phyloP scores from a whole-genome alignment of 2,888 invertebrate genomes.

The Cenopis cana region DNA sequence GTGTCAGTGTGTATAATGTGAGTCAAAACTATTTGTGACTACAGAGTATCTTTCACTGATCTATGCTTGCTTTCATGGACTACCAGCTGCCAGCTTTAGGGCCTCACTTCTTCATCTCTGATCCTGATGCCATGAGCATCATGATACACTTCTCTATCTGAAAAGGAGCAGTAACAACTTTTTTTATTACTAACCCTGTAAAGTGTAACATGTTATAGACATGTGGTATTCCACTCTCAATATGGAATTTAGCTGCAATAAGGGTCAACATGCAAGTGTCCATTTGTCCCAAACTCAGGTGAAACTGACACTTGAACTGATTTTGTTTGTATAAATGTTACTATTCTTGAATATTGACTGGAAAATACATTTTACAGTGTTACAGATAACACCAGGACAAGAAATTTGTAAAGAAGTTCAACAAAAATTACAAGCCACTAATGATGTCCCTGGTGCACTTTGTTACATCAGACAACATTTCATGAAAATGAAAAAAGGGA shows the following conservation, averaged over 20 bases:
- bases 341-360: neutral
- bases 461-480: constrained; percentile 70
- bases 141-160: constrained; percentile 2
- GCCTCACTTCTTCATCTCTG: neutral
- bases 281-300: neutral
- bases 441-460: constrained; percentile 72
- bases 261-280: neutral
- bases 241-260: no score
- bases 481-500: constrained; percentile 46
- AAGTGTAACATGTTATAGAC: neutral
- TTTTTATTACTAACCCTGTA: neutral
- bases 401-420: constrained; percentile 63
- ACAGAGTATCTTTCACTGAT: neutral
- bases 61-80: neutral
- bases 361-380: constrained; percentile 58
- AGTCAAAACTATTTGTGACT: neutral
- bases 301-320: neutral
- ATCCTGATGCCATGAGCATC: constrained; percentile 2
- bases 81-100: constrained; percentile 1
- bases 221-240: no score
- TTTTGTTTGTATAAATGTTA: neutral
- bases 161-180: constrained; percentile 1
- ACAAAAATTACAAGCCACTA: constrained; percentile 64
- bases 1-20: neutral
- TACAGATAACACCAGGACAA: constrained; percentile 66